Evolutionary conservation across 2,797 vertebrate species (phyloP), one percentile per base, ranked within the genome.

Genomic region (Echeneis naucrates): DNA sequence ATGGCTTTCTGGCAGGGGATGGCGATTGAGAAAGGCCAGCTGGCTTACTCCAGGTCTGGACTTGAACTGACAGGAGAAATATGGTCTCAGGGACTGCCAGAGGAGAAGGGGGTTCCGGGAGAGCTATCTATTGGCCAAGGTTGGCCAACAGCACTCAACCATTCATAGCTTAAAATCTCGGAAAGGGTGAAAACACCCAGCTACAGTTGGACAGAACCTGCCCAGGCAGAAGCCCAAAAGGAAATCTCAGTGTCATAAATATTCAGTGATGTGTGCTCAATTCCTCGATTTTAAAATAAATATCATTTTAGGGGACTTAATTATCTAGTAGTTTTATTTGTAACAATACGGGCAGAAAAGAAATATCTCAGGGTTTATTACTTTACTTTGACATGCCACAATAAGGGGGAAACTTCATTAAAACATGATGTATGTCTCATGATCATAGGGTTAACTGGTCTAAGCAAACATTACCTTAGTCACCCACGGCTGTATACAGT

Each of bases 1-100:
- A 81, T 84, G 82, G 86, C 79, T 87, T 78, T 78, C 83, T 91
- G 89, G 87, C 89, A 72, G 74, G 79, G 76, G 60, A 75, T 19
- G 5, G 69, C 85, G 75, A 88, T 76, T 82, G 80, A 87, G 78
- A 85, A 90, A 83, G 86, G 89, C 90, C 92, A 94, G 88, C 87
- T 94, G 93, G 90, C 90, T 85, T 77, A 69, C 71, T 80, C 60
- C 75, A 74, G 81, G 78, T 88, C 88, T 92, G 89, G 89, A 86
- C 30, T 21, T 82, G 70, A 88, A 84, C 73, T 88, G 89, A 87
- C 91, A 90, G 87, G 79, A 90, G 86, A 90, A 92, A 91, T 90
- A 92, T 90, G 92, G 85, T 88, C 74, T 66, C 58, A 50, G 74
- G 85, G 79, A 78, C 87, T 88, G 89, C 92, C 90, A 93, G 77